These are phyloP conservation scores for Trogon melanurus DNA, from an alignment of 2,113 vertebrate species.

Conservation along the genomic window DNA sequence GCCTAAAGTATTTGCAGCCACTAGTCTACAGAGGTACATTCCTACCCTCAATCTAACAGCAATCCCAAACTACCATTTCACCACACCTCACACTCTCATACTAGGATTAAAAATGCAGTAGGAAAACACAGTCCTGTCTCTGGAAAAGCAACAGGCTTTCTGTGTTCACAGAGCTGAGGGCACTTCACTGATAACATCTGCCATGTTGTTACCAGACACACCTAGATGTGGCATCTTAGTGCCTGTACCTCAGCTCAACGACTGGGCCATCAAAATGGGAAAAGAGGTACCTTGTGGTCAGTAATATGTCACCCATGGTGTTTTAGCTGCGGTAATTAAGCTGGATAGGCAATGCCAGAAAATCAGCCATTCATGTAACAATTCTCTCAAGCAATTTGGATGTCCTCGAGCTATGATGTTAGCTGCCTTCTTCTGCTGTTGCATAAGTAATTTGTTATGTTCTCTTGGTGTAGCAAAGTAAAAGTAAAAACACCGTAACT, in stretches of 20 bases:
- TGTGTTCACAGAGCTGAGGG: neutral
- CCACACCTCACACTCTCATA: neutral
- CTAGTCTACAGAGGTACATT: neutral
- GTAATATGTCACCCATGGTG: neutral
- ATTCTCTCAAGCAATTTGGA: neutral
- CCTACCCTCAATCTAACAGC: neutral
- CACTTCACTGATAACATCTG: neutral
- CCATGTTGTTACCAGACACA: neutral
- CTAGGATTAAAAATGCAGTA: neutral
- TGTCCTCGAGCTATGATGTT: neutral
- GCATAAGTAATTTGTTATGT: neutral
- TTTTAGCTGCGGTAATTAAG: neutral
- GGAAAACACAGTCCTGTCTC: neutral
- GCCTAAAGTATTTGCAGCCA: neutral
- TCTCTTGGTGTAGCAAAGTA: neutral
- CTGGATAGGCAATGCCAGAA: neutral
- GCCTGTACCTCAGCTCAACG: neutral
- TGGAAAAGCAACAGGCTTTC: neutral
- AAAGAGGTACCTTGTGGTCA: neutral
- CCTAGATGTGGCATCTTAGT: neutral
- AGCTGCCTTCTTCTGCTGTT: neutral
- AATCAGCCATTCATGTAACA: neutral
- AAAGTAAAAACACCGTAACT: neutral
- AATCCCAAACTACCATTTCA: neutral
- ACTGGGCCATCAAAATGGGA: neutral